These are phyloP conservation scores for Notodonta dromedarius DNA, from an alignment of 2,888 invertebrate genomes.

Conservation along the genomic window DNA sequence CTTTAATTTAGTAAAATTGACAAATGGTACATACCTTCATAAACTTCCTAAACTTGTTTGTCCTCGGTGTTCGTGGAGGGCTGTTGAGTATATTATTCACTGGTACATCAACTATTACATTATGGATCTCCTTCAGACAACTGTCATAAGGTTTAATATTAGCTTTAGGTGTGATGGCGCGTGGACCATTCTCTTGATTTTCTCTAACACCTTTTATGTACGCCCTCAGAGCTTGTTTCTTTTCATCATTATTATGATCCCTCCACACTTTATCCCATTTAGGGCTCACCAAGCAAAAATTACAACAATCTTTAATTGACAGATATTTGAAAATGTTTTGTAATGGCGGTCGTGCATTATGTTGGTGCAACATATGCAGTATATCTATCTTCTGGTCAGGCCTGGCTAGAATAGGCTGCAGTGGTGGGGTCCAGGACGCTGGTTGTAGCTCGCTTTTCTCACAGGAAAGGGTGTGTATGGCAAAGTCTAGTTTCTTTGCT, in stretches of 20 bases:
- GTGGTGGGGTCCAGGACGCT: conserved; percentile 41
- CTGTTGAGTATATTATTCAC: conserved; percentile 45
- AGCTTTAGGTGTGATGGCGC: conserved; percentile 39
- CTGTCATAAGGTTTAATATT: conserved; percentile 41
- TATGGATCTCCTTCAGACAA: conserved; percentile 66
- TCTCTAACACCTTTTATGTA: conserved; percentile 62
- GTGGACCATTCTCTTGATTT: conserved; percentile 64
- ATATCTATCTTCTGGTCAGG: conserved; percentile 74
- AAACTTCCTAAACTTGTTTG: conserved; percentile 70
- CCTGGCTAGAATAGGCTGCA: conserved; percentile 53
- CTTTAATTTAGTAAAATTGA: too few relatives aligned
- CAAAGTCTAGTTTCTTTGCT: conserved; percentile 65
- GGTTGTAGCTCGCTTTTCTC: conserved; percentile 59
- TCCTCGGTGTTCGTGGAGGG: conserved; percentile 70
- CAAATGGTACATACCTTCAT: conserved; percentile 55
- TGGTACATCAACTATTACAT: conserved; percentile 50
- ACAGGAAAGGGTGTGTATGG: conserved; percentile 70
- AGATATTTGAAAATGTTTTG: conserved; percentile 67
- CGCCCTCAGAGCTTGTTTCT: conserved; percentile 54
- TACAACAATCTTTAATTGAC: conserved; percentile 68
- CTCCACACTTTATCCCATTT: conserved; percentile 68
- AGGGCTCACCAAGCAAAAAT: conserved; percentile 68
- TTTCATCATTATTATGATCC: conserved; percentile 54
- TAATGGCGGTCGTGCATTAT: conserved; percentile 59
- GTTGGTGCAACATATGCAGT: conserved; percentile 61